Conservation (phyloP, 2,113 vertebrate species). For the Tupaia chinensis region DNA sequence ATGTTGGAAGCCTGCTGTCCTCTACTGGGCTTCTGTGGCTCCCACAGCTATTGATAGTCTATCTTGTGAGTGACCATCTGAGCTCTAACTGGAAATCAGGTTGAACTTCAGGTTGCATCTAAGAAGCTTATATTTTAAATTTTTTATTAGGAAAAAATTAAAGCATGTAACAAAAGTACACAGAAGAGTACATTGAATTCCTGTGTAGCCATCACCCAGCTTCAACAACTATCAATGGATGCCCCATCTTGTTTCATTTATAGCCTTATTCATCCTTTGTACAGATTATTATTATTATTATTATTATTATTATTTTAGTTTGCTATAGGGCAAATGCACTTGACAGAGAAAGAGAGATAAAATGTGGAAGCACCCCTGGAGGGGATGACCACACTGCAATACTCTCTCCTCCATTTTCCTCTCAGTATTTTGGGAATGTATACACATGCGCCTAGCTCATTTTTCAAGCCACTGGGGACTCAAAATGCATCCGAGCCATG, state of each 20-base stretch:
- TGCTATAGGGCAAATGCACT: too few relatives aligned
- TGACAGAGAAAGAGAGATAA: too few relatives aligned
- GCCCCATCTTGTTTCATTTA: constrained; percentile 34
- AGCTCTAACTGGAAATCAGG: not conserved
- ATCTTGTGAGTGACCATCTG: not conserved
- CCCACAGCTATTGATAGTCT: not conserved
- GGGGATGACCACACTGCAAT: too few relatives aligned
- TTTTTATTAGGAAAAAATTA: not conserved
- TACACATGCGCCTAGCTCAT: too few relatives aligned
- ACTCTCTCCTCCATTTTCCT: too few relatives aligned
- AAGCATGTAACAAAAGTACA: not conserved
- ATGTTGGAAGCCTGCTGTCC: not conserved
- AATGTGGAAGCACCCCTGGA: too few relatives aligned
- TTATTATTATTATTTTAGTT: not conserved
- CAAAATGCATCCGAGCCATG: too few relatives aligned
- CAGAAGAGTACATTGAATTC: not conserved
- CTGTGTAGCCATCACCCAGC: not conserved
- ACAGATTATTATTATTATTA: not conserved
- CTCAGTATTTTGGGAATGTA: too few relatives aligned
- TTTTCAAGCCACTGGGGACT: too few relatives aligned
- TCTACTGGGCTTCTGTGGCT: not conserved
- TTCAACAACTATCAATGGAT: not conserved
- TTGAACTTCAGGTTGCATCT: not conserved
- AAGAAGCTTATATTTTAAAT: not conserved
- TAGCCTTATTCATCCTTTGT: not conserved